Base-by-base conservation (phyloP, 2,797 vertebrate species). In the Harpagifer antarcticus region DNA sequence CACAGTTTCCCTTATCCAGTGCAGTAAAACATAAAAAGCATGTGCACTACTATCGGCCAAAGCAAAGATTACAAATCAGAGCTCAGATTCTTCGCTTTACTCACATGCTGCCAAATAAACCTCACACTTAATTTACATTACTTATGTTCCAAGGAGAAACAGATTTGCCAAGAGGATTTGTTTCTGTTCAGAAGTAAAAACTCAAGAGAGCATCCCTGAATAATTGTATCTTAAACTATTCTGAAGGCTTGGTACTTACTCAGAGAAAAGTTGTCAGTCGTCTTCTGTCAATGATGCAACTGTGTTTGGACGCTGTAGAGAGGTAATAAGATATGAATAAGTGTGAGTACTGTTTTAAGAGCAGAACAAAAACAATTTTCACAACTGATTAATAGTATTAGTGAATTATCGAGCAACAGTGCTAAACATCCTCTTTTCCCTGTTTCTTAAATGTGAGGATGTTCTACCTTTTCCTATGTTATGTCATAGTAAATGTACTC, bases 271-370 rank as follows among this genome's bases (percentile, higher is more conserved):
- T 60, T 76, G 76, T 76, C 80, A 86, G 83, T 76, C 47, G 75
- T 88, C 83, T 75, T 91, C 86, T 86, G 83, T 81, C 89, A 90
- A 89, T 89, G 88, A 82, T 89, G 89, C 84, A 85, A 81, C 68
- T 65, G 76, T 77, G 82, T 82, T 78, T 84, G 87, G 85, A 92
- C 84, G 80, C 92, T 93, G 86, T 57, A 14, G 42, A 67, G 17
- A 79, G 5, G 23, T 2, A 43, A 43, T 5, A 47, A 45, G 10
- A 68, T 42, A 27, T 14, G 1, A 49, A 11, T 15, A 33, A 45
- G 10, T 13, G 16, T 15, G 17, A 44, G 37, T 16, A 11, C 43
- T 53, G 45, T 58, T 50, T 19, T 19, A 7, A 58, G 23, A 47
- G 33, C 7, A 61, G 2, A 9, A 45, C 37, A 40, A 5, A 1